phyloP scores from a whole-genome alignment of 2,888 invertebrate species.

The Nomada hirtipes region DNA sequence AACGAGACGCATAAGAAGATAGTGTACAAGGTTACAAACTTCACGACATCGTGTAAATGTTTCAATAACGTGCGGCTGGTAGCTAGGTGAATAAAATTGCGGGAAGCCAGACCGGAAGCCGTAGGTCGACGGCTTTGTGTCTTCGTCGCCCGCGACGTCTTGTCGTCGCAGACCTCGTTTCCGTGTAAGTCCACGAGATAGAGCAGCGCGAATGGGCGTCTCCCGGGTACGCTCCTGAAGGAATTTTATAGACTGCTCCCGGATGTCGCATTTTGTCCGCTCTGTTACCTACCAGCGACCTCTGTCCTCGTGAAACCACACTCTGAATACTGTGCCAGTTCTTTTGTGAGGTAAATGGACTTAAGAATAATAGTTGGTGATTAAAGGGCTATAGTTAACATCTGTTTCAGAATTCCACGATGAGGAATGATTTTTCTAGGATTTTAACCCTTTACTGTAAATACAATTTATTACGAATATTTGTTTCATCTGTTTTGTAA shows the following conservation, averaged over 20 bases:
- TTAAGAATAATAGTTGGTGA: not conserved
- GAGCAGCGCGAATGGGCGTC: conserved; percentile 56
- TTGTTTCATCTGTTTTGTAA: too few species aligned
- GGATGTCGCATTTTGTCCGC: conserved; percentile 59
- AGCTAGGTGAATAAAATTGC: conserved; percentile 46
- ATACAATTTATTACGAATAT: too few species aligned
- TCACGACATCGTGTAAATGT: conserved; percentile 25
- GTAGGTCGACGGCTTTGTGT: conserved; percentile 36
- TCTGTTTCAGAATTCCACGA: not conserved
- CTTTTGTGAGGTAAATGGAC: not conserved
- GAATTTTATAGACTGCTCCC: conserved; percentile 70
- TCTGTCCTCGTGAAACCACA: conserved; percentile 23
- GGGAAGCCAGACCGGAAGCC: conserved; percentile 43
- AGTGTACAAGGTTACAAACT: conserved; percentile 20
- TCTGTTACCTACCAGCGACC: conserved; percentile 43
- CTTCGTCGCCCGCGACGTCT: conserved; percentile 41
- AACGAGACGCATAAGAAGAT: not conserved
- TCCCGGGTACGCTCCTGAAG: conserved; percentile 54
- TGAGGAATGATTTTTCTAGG: not conserved
- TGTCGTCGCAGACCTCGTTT: conserved; percentile 24
- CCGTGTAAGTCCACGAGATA: conserved; percentile 40
- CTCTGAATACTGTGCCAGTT: not conserved
- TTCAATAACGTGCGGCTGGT: conserved; percentile 45
- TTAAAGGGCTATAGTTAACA: not conserved
- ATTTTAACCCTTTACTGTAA: not conserved